Conservation (phyloP, 2,113 vertebrate species). For the Anas platyrhynchos region DNA sequence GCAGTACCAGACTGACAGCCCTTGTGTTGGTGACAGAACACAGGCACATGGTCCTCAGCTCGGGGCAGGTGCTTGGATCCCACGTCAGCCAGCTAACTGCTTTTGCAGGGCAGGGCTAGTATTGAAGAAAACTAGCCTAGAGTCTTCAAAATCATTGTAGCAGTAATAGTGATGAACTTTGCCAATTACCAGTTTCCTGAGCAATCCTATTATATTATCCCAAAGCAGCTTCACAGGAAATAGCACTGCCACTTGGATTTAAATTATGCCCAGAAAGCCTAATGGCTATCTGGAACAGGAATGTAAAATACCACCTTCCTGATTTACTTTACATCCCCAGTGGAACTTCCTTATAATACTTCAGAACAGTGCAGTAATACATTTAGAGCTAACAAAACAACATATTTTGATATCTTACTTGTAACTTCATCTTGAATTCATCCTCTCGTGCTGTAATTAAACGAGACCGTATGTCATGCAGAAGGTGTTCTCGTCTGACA, state of each 20-base stretch:
- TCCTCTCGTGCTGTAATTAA: background rate
- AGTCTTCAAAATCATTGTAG: background rate
- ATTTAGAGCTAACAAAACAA: background rate
- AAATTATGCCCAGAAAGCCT: background rate
- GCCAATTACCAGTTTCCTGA: background rate
- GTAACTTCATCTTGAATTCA: background rate
- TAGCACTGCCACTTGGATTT: background rate
- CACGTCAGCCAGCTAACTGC: background rate
- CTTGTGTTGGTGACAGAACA: background rate
- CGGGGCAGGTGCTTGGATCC: background rate
- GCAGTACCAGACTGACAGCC: fast-evolving
- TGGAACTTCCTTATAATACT: background rate
- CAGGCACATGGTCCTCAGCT: fast-evolving
- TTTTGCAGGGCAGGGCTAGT: background rate
- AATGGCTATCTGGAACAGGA: background rate
- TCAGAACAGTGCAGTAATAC: background rate
- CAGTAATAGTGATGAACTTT: background rate
- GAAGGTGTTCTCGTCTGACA: background rate
- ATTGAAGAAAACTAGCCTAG: background rate
- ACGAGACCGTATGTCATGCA: constrained; percentile 37
- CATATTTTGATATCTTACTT: background rate
- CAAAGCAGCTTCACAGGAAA: background rate
- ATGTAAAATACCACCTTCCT: background rate
- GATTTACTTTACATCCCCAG: background rate
- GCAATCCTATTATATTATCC: background rate